phyloP scores from a whole-genome alignment of 37 sponge, comb jelly and placozoan genomes.

The Petrosia ficiformis region DNA sequence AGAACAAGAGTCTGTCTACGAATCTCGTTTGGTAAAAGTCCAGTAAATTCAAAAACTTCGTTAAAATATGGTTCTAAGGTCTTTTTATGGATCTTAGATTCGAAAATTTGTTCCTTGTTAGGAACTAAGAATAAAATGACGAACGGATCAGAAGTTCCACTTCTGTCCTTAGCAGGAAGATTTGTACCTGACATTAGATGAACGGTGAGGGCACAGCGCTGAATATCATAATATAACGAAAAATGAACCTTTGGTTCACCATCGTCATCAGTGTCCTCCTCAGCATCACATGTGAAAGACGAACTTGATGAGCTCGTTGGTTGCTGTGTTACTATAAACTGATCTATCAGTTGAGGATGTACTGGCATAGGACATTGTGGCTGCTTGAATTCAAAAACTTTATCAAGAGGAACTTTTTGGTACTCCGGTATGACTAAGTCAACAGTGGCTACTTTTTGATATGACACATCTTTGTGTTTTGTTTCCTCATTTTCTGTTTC shows the following conservation, averaged over 20 bases:
- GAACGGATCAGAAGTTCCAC: slow-evolving; percentile 23
- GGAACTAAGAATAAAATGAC: slow-evolving; percentile 48
- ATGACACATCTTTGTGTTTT: not conserved
- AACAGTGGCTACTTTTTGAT: slow-evolving; percentile 7
- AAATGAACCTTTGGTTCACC: slow-evolving; percentile 43
- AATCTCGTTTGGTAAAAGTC: slow-evolving; percentile 34
- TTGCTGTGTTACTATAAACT: not conserved
- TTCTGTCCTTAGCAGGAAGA: slow-evolving; percentile 3
- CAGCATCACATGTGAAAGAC: not conserved
- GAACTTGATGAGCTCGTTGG: not conserved
- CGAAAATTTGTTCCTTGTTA: slow-evolving; percentile 49
- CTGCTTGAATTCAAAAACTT: slow-evolving; percentile 30
- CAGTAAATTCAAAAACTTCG: slow-evolving; percentile 64
- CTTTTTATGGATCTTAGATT: slow-evolving; percentile 28
- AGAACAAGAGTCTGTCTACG: slow-evolving; percentile 23
- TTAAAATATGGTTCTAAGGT: slow-evolving; percentile 33
- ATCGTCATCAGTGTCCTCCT: not conserved
- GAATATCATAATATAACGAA: slow-evolving; percentile 62
- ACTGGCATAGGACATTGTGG: slow-evolving; percentile 5
- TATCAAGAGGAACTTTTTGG: not conserved
- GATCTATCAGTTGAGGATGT: not conserved
- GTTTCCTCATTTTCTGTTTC: not conserved
- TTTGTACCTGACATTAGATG: slow-evolving; percentile 29
- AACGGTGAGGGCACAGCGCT: slow-evolving; percentile 39
- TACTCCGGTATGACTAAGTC: slow-evolving; percentile 4